phyloP scores from a whole-genome alignment of 2,113 vertebrate species.

The Laticauda laticaudata region DNA sequence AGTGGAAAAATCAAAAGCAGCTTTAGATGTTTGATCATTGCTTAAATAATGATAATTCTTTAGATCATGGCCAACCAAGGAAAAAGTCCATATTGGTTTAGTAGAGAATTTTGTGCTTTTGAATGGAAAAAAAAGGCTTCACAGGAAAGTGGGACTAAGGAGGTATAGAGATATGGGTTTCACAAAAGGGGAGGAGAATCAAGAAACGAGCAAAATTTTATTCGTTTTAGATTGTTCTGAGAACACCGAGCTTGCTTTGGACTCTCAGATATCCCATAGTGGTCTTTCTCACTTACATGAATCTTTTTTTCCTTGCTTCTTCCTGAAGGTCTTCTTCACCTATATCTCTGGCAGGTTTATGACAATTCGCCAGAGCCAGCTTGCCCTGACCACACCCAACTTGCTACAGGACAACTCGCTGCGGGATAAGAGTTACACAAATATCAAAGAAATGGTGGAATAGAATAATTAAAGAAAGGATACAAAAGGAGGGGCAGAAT shows the following conservation, averaged over 20 bases:
- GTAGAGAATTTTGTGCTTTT: conserved; percentile 39
- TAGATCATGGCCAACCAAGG: not conserved
- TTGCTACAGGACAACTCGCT: no score
- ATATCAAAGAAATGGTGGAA: no score
- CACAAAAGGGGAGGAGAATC: accelerated
- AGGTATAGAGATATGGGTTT: accelerated
- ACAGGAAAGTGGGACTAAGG: not conserved
- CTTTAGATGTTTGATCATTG: not conserved
- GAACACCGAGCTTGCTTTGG: not conserved
- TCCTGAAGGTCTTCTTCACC: not conserved
- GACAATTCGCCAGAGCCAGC: no score
- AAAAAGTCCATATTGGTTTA: not conserved
- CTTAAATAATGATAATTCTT: not conserved
- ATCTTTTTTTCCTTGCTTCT: not conserved
- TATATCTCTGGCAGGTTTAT: not conserved
- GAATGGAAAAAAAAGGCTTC: conserved; percentile 32
- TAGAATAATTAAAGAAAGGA: no score
- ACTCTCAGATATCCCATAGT: not conserved
- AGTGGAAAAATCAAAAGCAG: conserved; percentile 13
- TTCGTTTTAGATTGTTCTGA: not conserved
- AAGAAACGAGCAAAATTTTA: accelerated
- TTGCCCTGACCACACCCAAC: no score
- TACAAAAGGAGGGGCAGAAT: no score
- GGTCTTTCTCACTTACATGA: not conserved
- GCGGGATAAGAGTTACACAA: no score